phyloP scores from a whole-genome alignment of 2,113 vertebrate species.

The Zeus faber region DNA sequence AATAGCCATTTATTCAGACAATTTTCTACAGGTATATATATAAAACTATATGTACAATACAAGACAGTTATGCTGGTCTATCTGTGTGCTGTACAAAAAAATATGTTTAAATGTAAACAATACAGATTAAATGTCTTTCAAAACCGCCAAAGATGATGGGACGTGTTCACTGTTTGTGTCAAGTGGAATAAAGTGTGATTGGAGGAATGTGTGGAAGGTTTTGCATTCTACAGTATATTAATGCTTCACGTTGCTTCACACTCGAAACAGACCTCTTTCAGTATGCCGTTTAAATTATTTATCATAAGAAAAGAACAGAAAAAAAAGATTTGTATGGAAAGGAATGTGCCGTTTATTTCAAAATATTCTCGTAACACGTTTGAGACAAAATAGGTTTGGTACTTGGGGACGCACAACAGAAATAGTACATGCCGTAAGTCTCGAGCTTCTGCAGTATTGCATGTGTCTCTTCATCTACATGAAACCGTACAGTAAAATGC shows the following conservation, averaged over 20 bases:
- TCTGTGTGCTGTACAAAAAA: background rate
- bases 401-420: constrained; percentile 19
- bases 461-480: constrained; percentile 41
- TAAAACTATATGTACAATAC: too few relatives aligned
- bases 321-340: constrained; percentile 42
- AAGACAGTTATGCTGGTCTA: constrained; percentile 1
- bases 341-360: constrained; percentile 61
- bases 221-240: background rate
- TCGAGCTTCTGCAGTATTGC: constrained; percentile 49
- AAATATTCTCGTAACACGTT: constrained; percentile 66
- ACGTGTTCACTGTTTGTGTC: background rate
- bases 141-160: background rate
- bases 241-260: background rate
- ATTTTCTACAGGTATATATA: too few relatives aligned
- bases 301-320: background rate
- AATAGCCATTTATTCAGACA: too few relatives aligned
- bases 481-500: constrained; percentile 36
- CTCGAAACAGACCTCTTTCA: background rate
- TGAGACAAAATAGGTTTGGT: constrained; percentile 41
- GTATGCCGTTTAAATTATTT: background rate
- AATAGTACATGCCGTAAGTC: constrained; percentile 57
- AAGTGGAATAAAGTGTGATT: background rate
- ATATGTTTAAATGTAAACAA: background rate
- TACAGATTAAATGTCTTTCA: background rate
- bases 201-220: too few relatives aligned